Base-by-base conservation (phyloP, 2,888 invertebrate genomes). In the Cheilosia scutellata region DNA sequence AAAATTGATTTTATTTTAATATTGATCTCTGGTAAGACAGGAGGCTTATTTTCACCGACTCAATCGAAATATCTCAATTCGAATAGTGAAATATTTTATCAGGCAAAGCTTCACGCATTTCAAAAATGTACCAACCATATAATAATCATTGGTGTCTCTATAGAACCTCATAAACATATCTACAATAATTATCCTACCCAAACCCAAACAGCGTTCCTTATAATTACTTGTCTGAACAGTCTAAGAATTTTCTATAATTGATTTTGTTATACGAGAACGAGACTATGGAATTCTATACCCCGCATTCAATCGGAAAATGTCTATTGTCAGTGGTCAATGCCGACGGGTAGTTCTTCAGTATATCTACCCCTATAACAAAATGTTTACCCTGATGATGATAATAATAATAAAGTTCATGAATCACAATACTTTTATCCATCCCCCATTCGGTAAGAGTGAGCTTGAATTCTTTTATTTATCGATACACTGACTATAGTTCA, bases 391-490 rank as follows among this genome's bases (percentile, higher is more conserved):
- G 27, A 27, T n/a, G 25, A 60, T 42, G 7, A 42, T 42, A 27
- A 60, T 42, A 47, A 20, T 20, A 47, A 7, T 3, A 47, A 16
- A 16, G 47, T 7, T 4, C 16, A 31, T 0, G 16, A 33, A 33
- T 0, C 33, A 33, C n/a, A 11, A 57, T 60, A 60, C 27, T 2
- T 2, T 11, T 16, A 20, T 20, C n/a, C 27, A 9, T 29, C 27
- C 9, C 7, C n/a, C 27, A 11, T 42, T 60, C 42, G 29, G 42
- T 9, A 9, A 29, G 29, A 60, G 60, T 44, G 44, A 29, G 44
- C 60, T 60, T 44, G 42, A 60, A 42, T 5, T 60, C 42, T n/a
- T 60, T 44, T 62, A 53, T 42, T n/a, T 62, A 11, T 63, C 31
- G 11, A 4, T 9, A 33, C 47, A 3, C 13, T 47, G 5, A 31